Evolutionary conservation across 1,140 invertebrate species (phyloP), one percentile per base, ranked within the genome.

Genomic region (Euura saliciscinereae): DNA sequence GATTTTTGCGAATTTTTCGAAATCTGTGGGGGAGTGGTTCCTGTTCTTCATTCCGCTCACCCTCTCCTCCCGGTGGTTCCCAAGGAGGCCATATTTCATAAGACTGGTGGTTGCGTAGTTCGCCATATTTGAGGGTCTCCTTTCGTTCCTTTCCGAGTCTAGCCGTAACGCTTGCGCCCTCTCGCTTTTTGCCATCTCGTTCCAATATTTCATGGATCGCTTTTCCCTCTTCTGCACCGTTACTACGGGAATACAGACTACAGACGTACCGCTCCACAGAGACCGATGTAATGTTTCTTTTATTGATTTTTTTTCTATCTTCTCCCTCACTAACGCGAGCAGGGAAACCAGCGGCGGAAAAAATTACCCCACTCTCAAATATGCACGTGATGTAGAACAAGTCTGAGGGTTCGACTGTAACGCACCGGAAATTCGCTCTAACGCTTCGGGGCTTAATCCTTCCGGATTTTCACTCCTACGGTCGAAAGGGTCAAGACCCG

Each of bases 281-380:
- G 28, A 28, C 28, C 85, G 80, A 87, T 87, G 83, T 87, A 87
- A 87, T 87, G 85, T 87, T 87, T 87, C 85, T 87, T 86, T 87
- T 87, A 87, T 87, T 87, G 86, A 87, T 87, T 87, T 87, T 85
- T 85, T 80, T 6, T 28, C 0, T 28, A 28, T 28, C 28, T 28
- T 28, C 28, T 28, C 28, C 28, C 28, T 28, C 28, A 1, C 28
- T 28, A 1, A 28, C 28, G 28, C 28, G 28, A 28, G 28, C 28
- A 28, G 28, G 28, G 28, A 28, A 28, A 28, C 28, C 28, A n/a
- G 51, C 10, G 85, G 84, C 83, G 81, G 79, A 78, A 80, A 79
- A 84, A 86, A 87, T 87, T 86, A 87, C 83, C 83, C 65, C 73
- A 67, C 8, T 42, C 66, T 67, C 66, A 67, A 44, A 67, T 67